Evolutionary conservation across 2,888 invertebrate species (phyloP).

Genomic region (Drosophila nigricruria): DNA sequence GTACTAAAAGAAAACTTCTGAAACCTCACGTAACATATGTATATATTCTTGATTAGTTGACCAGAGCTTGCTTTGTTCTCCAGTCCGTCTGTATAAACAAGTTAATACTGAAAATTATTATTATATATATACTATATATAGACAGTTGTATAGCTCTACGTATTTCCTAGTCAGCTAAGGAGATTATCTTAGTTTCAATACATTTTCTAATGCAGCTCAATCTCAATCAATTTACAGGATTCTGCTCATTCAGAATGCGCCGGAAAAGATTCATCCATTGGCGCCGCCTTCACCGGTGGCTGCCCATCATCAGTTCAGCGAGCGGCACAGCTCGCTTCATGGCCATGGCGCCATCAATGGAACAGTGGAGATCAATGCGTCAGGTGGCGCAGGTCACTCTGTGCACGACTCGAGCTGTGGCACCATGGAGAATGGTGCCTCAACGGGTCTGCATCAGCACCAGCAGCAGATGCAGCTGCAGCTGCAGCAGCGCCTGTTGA

Average conservation of each 20-base stretch:
- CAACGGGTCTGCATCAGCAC: conserved; percentile 47
- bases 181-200: neutral
- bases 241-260: conserved; percentile 96
- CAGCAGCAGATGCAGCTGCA: conserved; percentile 61
- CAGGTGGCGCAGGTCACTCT: conserved; percentile 30
- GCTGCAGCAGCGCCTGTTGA: conserved; percentile 62
- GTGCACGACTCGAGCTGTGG: conserved; percentile 46
- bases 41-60: neutral
- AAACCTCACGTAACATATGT: neutral
- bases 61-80: neutral
- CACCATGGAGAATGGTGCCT: conserved; percentile 39
- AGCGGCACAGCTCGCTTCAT: conserved; percentile 53
- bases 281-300: conserved; percentile 88
- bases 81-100: neutral
- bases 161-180: too few relatives aligned
- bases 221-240: conserved; percentile 87
- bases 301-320: conserved; percentile 59
- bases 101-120: too few relatives aligned
- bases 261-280: conserved; percentile 90
- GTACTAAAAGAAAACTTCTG: neutral
- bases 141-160: too few relatives aligned
- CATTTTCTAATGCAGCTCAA: neutral
- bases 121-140: too few relatives aligned
- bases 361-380: conserved; percentile 66
- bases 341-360: conserved; percentile 55